Conservation (phyloP, 2,797 vertebrate species). For the Microcaecilia unicolor region DNA sequence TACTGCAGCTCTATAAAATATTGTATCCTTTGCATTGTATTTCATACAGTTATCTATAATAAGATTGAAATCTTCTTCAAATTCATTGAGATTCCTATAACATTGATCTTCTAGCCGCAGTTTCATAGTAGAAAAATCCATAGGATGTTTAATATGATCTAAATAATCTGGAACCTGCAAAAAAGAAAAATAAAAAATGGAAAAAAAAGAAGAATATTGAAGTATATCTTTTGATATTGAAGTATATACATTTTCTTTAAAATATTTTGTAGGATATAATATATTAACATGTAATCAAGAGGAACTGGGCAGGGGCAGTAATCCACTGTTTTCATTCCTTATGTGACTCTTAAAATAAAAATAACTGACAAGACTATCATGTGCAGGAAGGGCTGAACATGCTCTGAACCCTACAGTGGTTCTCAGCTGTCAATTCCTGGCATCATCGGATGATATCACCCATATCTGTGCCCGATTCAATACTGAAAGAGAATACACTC, state of each 20-base stretch:
- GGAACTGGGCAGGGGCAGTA: no score
- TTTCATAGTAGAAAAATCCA: slow-evolving; percentile 94
- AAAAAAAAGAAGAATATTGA: neutral
- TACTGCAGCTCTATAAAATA: slow-evolving; percentile 86
- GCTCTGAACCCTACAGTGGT: no score
- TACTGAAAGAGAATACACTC: no score
- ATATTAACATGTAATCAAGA: neutral
- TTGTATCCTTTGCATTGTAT: slow-evolving; percentile 94
- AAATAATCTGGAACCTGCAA: slow-evolving; percentile 89
- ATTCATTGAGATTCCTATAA: slow-evolving; percentile 79
- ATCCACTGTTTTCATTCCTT: no score
- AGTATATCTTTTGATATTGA: neutral
- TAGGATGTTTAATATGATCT: slow-evolving; percentile 86
- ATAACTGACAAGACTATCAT: no score
- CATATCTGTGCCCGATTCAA: no score
- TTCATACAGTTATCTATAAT: slow-evolving; percentile 93
- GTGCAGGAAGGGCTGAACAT: no score
- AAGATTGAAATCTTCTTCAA: slow-evolving; percentile 90
- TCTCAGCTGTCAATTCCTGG: no score
- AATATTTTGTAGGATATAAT: neutral
- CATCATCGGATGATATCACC: no score
- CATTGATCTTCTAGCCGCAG: slow-evolving; percentile 76
- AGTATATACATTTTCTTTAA: no score
- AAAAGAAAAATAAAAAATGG: slow-evolving; percentile 25
- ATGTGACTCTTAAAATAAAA: no score